Base-by-base conservation (phyloP, 2,888 invertebrate genomes). In the Chironomus riparius region DNA sequence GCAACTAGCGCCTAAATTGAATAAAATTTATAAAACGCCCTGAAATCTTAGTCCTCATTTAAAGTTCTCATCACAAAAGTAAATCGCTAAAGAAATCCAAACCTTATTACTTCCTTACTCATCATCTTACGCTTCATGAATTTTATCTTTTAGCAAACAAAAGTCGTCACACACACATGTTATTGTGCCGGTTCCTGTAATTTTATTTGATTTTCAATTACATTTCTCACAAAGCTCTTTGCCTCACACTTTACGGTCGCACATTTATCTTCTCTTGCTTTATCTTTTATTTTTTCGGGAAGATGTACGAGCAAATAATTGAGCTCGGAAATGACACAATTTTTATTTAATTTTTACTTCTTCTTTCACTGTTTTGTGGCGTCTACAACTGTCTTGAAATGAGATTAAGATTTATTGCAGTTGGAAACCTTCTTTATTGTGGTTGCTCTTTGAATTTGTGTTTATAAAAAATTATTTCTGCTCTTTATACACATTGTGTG, bases 291-390 rank as follows among this genome's bases (percentile, higher is more conserved):
- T 38, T 38, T 38, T 38, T 38, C 10, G 1, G 38, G 21, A 65
- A 65, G 65, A 65, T 65, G 18, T 21, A 65, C 21, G 13, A 22
- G 68, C 74, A 74, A 74, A 74, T 74, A 74, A 68, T 65, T 74
- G 68, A 47, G 56, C 62, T 74, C 74, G 74, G 65, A 74, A 68
- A 22, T 68, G 74, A 74, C 74, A 74, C 65, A 74, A 22, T 74
- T 74, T 38, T 68, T 38, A 15, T 68, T 38, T 38, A 13, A 24
- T 65, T 65, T 12, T 21, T 65, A 10, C 56, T 18, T 56, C 56
- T 18, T 18, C 56, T 56, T 18, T 6, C 18, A 18, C 7, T 6
- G 18, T 18, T 65, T 24, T 65, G 22, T 65, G 18, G 21, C 21
- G 21, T 22, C 21, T 22, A 21, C 21, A 24, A 24, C 13, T 21